phyloP scores from a whole-genome alignment of 2,113 vertebrate genomes.

The Apteryx owenii region DNA sequence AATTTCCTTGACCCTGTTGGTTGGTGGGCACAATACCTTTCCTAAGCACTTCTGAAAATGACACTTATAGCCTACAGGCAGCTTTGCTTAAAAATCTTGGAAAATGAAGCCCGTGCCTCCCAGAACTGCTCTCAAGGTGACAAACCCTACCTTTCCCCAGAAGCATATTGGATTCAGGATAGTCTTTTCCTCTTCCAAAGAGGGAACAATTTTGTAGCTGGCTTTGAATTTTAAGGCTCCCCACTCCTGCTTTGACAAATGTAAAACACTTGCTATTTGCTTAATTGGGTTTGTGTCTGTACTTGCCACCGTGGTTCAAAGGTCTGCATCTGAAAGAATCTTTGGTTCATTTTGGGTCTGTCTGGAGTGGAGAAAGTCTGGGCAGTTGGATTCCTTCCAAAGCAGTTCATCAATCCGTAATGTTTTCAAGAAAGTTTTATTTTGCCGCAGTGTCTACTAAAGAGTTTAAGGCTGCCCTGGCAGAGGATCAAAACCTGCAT shows the following conservation, averaged over 20 bases:
- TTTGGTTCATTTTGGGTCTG: conserved; percentile 56
- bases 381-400: conserved; percentile 66
- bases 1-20: not conserved
- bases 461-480: conserved; percentile 64
- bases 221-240: not conserved
- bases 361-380: conserved; percentile 63
- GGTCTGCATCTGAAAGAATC: conserved; percentile 33
- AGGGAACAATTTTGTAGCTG: not conserved
- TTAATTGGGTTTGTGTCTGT: not conserved
- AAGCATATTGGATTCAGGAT: not conserved
- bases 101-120: not conserved
- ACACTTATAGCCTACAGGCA: not conserved
- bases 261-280: not conserved
- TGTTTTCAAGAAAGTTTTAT: conserved; percentile 79
- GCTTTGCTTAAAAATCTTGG: not conserved
- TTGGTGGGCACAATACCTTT: not conserved
- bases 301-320: not conserved
- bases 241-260: conserved; percentile 23
- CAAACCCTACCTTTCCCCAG: not conserved
- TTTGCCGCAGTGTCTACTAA: conserved; percentile 66
- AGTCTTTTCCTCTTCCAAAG: not conserved
- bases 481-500: conserved; percentile 73
- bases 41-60: not conserved
- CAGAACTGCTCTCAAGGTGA: not conserved
- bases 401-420: conserved; percentile 75